phyloP scores from a whole-genome alignment of 2,797 vertebrate genomes.

The Poeciliopsis presidionis region DNA sequence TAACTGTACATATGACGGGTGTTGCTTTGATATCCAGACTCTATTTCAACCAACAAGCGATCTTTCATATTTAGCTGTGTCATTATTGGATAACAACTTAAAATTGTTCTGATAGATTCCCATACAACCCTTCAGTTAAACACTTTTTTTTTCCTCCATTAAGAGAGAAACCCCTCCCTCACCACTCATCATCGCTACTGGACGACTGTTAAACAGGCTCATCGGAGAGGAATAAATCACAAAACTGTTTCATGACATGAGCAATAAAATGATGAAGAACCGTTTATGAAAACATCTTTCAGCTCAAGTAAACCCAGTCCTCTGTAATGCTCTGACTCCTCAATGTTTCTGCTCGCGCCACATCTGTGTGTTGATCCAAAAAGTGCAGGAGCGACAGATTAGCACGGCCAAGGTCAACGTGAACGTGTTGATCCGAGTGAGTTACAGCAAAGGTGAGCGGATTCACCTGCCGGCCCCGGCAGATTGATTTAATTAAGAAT shows the following conservation, averaged over 20 bases:
- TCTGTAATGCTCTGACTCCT: slow-evolving; percentile 59
- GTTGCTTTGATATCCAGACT: no score
- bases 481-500: slow-evolving; percentile 76
- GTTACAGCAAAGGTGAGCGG: slow-evolving; percentile 62
- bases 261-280: background rate
- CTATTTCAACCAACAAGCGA: no score
- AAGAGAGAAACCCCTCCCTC: background rate
- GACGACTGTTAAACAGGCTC: background rate
- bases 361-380: slow-evolving; percentile 58
- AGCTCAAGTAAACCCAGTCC: background rate
- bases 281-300: background rate
- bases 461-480: slow-evolving; percentile 63
- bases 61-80: no score
- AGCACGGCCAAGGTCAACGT: slow-evolving; percentile 77
- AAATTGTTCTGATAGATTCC: background rate
- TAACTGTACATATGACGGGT: no score
- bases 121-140: background rate
- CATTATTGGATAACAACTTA: background rate
- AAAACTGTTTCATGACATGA: background rate
- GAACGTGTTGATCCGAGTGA: slow-evolving; percentile 57
- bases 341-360: slow-evolving; percentile 41
- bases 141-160: background rate
- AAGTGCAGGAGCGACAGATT: slow-evolving; percentile 63
- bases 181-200: background rate
- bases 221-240: background rate